Base-by-base conservation (phyloP, 2,888 invertebrate genomes). In the Macrophya alboannulata region DNA sequence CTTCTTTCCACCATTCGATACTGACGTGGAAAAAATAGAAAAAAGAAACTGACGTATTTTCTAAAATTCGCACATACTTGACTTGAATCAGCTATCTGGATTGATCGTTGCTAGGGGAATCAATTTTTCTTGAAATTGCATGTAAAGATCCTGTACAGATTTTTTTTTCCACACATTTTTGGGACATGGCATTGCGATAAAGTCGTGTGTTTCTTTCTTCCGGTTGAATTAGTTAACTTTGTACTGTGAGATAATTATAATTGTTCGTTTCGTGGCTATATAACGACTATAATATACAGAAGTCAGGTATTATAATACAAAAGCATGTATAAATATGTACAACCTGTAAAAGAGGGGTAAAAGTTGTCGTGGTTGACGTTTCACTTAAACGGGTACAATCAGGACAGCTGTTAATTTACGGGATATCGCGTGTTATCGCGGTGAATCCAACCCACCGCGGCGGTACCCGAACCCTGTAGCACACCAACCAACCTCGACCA, bases 321-420 rank as follows among this genome's bases (percentile, higher is more conserved):
- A 31, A 1, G 31, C 31, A 31, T 31, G 31, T 31, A 31, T 15
- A 37, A 5, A 68, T 4, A 25, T 12, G 5, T 74, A 74, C 10
- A 25, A 21, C 10, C 21, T 74, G 45, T n/a, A 45, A 17, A 74
- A 21, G 45, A 31, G 74, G 45, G 21, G 74, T 25, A 74, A 74
- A 74, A 74, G 25, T 74, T 10, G 48, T 74, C 17, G 74, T 8
- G 77, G 77, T 77, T 77, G 77, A 77, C 77, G 37, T 77, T 77
- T 77, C 77, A 77, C 51, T 77, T 77, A 77, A 77, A 51, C 77
- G 17, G 25, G 31, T 51, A 55, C 21, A 45, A 74, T 74, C 74
- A 81, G 8, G n/a, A 62, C 43, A n/a, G n/a, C 81, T 40, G 81
- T 51, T 81, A 81, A 81, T 81, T 62, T 12, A 81, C 59, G 15